Percentiles rank a stretch among this genome's conserved stretches.
Conservation (phyloP, 2,113 vertebrate genomes). For the Myotis davidii region DNA sequence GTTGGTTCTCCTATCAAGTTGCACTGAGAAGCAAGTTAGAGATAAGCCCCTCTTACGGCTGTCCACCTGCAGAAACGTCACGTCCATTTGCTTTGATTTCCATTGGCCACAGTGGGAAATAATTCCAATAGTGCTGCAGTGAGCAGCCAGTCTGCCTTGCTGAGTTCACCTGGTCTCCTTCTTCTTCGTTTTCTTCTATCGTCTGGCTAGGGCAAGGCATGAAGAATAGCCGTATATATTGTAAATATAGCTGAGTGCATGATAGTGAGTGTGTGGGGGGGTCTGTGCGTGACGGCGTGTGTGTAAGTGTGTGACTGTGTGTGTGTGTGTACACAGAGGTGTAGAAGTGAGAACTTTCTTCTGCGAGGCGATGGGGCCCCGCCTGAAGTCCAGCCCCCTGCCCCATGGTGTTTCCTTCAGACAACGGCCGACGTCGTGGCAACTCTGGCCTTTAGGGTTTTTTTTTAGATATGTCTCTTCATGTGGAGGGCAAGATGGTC, state of each 20-base stretch:
- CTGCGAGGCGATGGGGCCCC: constrained; percentile 81
- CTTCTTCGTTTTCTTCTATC: constrained; percentile 80
- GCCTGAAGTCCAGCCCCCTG: constrained; percentile 82
- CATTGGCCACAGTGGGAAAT: constrained; percentile 81
- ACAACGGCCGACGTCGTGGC: constrained; percentile 69
- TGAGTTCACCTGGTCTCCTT: constrained; percentile 80
- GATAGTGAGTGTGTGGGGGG: constrained; percentile 81
- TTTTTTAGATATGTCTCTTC: constrained; percentile 96
- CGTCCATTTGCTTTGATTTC: constrained; percentile 81
- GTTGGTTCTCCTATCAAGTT: constrained; percentile 82
- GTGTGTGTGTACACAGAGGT: constrained; percentile 84
- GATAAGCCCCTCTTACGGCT: constrained; percentile 84
- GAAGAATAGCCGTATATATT: constrained; percentile 83
- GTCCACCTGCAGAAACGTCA: constrained; percentile 81
- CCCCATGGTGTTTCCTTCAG: constrained; percentile 78
- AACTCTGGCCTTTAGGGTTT: constrained; percentile 68
- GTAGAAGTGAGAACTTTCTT: constrained; percentile 83
- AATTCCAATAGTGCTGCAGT: constrained; percentile 79
- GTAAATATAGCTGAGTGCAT: constrained; percentile 84
- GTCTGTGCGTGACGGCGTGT: constrained; percentile 53
- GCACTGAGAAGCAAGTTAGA: constrained; percentile 87
- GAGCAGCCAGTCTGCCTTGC: constrained; percentile 81
- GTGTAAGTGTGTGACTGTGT: constrained; percentile 81
- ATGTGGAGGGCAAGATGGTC: constrained; percentile 98
- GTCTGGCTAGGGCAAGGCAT: constrained; percentile 88